Evolutionary conservation across 2,888 invertebrate species (phyloP).

Genomic region (Drosophila neotestacea): DNA sequence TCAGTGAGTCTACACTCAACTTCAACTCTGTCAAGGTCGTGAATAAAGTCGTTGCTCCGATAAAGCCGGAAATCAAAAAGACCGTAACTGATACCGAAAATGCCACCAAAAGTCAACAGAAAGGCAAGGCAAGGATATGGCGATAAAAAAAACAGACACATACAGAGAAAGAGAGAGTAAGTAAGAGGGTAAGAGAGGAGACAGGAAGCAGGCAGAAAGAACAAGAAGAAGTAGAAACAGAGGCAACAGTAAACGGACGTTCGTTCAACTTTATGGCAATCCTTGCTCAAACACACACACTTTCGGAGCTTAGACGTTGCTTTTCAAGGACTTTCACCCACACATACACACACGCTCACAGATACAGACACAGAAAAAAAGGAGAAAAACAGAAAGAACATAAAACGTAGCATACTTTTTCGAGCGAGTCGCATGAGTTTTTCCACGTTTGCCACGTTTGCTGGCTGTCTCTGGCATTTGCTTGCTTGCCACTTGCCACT

Average conservation of each 20-base stretch:
- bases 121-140: constrained; percentile 31
- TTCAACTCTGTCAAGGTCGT: constrained; percentile 47
- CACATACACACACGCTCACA: constrained; percentile 42
- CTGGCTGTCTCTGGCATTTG: constrained; percentile 49
- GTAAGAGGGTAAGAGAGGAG: constrained; percentile 17
- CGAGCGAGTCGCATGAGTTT: constrained; percentile 70
- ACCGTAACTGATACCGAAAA: constrained; percentile 42
- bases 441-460: constrained; percentile 63
- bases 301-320: constrained; percentile 67
- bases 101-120: constrained; percentile 58
- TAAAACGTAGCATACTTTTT: constrained; percentile 73
- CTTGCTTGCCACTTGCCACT: constrained; percentile 52
- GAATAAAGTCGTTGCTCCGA: constrained; percentile 25
- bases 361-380: constrained; percentile 42
- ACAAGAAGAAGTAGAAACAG: constrained; percentile 25
- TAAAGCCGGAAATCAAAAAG: constrained; percentile 35
- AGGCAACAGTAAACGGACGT: constrained; percentile 44
- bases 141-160: constrained; percentile 12
- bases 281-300: constrained; percentile 14
- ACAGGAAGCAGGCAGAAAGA: constrained; percentile 30
- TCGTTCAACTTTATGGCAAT: constrained; percentile 69
- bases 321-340: constrained; percentile 70
- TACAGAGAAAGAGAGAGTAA: constrained; percentile 4
- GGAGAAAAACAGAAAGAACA: constrained; percentile 34
- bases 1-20: too few species aligned